These are phyloP conservation scores for Nomada ruficornis DNA, from an alignment of 2,888 invertebrate genomes.

Conservation along the genomic window DNA sequence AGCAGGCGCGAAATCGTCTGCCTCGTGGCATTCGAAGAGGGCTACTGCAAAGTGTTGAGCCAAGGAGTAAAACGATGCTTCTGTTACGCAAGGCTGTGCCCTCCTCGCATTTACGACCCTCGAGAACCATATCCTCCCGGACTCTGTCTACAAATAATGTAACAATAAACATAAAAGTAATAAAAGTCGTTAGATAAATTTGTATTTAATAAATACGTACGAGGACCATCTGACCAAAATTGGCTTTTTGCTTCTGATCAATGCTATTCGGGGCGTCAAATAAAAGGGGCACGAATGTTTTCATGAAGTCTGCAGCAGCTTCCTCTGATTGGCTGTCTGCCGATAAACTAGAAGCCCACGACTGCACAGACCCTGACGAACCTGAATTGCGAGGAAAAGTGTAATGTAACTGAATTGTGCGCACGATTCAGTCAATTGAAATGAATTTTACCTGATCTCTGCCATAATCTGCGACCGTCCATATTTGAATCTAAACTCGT, in stretches of 20 bases:
- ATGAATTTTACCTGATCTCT: conserved; percentile 81
- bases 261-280: conserved; percentile 87
- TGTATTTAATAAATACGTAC: conserved; percentile 73
- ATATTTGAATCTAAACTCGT: conserved; percentile 86
- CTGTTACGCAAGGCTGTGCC: conserved; percentile 87
- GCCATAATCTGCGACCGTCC: conserved; percentile 82
- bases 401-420: too few relatives aligned
- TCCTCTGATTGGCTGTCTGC: conserved; percentile 87
- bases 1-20: conserved; percentile 90
- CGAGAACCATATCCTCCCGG: conserved; percentile 89
- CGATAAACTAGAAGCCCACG: conserved; percentile 88
- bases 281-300: conserved; percentile 87
- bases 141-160: conserved; percentile 83
- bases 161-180: background rate
- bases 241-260: conserved; percentile 88
- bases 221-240: conserved; percentile 88
- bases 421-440: background rate
- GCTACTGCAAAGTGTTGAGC: conserved; percentile 90
- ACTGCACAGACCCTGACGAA: conserved; percentile 87
- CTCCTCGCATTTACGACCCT: conserved; percentile 88
- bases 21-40: conserved; percentile 89
- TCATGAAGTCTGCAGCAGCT: conserved; percentile 88
- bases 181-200: background rate
- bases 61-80: conserved; percentile 89
- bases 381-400: conserved; percentile 77